phyloP scores from a whole-genome alignment of 2,113 vertebrate genomes.

The Amblyopsis rosae region DNA sequence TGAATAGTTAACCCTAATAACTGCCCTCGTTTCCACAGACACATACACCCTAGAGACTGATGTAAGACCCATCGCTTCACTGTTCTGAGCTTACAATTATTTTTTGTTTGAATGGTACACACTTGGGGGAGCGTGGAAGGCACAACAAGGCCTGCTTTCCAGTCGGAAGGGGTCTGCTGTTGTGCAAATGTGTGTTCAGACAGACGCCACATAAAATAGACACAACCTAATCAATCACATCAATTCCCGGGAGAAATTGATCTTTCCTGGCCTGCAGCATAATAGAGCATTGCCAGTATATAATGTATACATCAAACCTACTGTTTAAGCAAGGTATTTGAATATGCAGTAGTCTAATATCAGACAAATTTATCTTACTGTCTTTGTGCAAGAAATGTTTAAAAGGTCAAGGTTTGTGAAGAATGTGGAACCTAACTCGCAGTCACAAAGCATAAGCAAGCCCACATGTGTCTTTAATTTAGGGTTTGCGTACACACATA shows the following conservation, averaged over 20 bases:
- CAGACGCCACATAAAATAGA: no score
- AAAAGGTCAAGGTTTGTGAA: no score
- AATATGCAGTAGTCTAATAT: no score
- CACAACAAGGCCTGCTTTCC: conserved; percentile 16
- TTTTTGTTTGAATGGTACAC: not conserved
- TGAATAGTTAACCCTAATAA: conserved; percentile 54
- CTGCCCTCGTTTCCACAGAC: conserved; percentile 71
- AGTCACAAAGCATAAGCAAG: no score
- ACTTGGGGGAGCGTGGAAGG: not conserved
- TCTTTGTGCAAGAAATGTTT: no score
- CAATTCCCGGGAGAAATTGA: not conserved
- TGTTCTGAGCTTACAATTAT: not conserved
- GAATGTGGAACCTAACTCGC: no score
- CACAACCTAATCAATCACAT: not conserved
- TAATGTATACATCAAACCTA: no score
- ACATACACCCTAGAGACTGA: not conserved
- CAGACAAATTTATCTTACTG: no score
- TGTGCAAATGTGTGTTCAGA: not conserved
- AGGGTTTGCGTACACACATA: no score
- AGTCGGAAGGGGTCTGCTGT: not conserved
- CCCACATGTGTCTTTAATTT: no score
- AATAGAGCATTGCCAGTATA: no score
- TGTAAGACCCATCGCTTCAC: not conserved
- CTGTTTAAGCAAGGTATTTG: no score
- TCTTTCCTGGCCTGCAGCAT: not conserved